Evolutionary conservation across 2,797 vertebrate species (phyloP).

Genomic region (Arrhamphus sclerolepis): DNA sequence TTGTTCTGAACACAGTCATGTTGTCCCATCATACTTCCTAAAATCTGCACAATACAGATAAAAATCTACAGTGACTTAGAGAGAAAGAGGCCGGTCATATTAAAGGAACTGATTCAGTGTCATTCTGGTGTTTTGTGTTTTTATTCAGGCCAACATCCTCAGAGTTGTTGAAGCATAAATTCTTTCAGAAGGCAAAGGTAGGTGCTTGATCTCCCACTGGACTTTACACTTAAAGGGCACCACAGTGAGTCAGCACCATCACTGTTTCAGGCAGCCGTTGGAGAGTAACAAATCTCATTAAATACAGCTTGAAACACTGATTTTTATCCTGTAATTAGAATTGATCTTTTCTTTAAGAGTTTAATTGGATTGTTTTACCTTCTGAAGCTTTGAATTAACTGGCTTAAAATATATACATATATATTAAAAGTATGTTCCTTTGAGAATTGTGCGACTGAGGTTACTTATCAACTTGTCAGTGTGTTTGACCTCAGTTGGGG

Average conservation of each 20-base stretch:
- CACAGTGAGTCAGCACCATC: conserved; percentile 35
- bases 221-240: background rate
- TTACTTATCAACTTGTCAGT: conserved; percentile 16
- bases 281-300: background rate
- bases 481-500: conserved; percentile 31
- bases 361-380: background rate
- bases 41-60: background rate
- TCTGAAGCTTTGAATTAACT: no score
- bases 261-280: conserved; percentile 20
- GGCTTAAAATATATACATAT: no score
- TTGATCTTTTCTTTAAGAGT: background rate
- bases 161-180: conserved; percentile 95
- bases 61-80: background rate
- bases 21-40: background rate
- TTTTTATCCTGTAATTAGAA: no score
- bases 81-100: no score
- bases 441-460: conserved; percentile 20
- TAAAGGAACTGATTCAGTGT: conserved; percentile 15
- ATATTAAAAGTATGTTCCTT: background rate
- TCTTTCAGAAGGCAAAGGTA: conserved; percentile 99
- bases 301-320: no score
- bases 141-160: conserved; percentile 90
- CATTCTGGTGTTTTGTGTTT: conserved; percentile 53
- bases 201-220: conserved; percentile 38
- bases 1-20: conserved; percentile 1